These are phyloP conservation scores for Vulpes vulpes DNA, from an alignment of 2,113 vertebrate genomes.

Conservation along the genomic window DNA sequence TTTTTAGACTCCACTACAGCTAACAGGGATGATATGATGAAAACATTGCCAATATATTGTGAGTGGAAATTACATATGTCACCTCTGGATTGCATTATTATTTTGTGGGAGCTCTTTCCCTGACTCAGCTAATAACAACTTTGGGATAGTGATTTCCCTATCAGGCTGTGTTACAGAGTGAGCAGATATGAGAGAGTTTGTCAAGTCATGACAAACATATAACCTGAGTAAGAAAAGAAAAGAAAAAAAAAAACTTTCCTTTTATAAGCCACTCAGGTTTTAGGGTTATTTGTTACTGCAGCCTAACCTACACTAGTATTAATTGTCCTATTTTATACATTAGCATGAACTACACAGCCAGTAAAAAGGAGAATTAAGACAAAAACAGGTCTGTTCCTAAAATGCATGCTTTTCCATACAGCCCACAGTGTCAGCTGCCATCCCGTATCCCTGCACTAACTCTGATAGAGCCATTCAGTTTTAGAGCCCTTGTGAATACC, in stretches of 20 bases:
- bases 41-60: too few relatives aligned
- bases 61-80: neutral
- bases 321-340: neutral
- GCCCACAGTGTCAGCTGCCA: neutral
- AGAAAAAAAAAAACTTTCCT: neutral
- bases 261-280: neutral
- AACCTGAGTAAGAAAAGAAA: neutral
- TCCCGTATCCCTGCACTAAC: neutral
- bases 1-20: neutral
- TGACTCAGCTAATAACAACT: neutral
- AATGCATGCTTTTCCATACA: neutral
- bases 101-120: neutral
- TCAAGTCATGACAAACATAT: neutral
- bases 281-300: neutral
- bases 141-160: neutral
- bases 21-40: neutral
- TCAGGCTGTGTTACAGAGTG: neutral
- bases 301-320: neutral
- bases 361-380: neutral
- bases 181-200: neutral
- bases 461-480: neutral
- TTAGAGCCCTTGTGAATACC: neutral
- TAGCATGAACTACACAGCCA: neutral
- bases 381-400: neutral
- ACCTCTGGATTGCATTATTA: neutral